Evolutionary conservation across 2,888 invertebrate genomes (phyloP), one percentile per base, ranked within the genome.

Genomic region (Strigamia crassipes): DNA sequence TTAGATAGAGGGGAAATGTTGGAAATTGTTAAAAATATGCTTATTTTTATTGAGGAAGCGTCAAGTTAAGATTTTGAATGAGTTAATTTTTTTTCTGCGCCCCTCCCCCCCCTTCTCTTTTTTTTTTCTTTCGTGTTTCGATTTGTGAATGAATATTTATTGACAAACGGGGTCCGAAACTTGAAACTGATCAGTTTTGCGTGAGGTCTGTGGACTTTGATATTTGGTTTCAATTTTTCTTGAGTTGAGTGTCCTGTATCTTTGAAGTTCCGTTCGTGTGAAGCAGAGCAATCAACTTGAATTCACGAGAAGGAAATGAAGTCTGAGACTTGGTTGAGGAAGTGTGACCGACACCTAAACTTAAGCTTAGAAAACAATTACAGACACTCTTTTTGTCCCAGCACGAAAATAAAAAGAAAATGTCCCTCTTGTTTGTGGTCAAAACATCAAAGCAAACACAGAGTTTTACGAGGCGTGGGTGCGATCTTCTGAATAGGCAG

Each of bases 221-320:
- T 73, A 31, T 73, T 31, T 73, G 73, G 73, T 73, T 73, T 73
- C 73, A 73, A 73, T 31, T 73, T 73, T 73, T 27, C 27, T n/a
- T 27, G 73, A 73, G 73, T 73, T 73, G 73, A 73, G 73, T 73
- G 73, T 73, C 73, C 73, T 73, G 73, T 73, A 73, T 73, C 73
- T 73, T 73, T 73, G 31, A 31, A 73, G 73, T 73, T 73, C 73
- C 73, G 73, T 73, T 73, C 13, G 31, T 73, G 15, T 12, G 31
- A 27, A 73, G 73, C 56, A 18, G 56, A 56, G 73, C 73, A 73
- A 73, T 73, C 73, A 73, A 73, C 56, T 56, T 18, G 18, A n/a
- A 27, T 31, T 73, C 73, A 13, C 27, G 31, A 73, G 73, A 73
- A 73, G 73, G 73, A 73, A 73, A 73, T 73, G 73, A 73, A 27